These are phyloP conservation scores for Chironomus striatipennis DNA, from an alignment of 1,140 invertebrate species.

Conservation along the genomic window DNA sequence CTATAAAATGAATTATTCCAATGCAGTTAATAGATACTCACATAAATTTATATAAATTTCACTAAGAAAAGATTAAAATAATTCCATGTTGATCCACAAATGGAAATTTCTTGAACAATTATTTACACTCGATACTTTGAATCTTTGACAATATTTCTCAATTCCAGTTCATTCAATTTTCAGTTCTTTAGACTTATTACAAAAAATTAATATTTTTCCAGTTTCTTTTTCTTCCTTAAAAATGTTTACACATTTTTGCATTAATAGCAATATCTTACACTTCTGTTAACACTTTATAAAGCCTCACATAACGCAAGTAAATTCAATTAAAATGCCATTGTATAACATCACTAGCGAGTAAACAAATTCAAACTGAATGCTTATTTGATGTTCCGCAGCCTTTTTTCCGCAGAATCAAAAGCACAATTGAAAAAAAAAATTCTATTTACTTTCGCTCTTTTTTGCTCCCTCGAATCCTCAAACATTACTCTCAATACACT, in stretches of 20 bases:
- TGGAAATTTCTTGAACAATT: no score
- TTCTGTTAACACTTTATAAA: background rate
- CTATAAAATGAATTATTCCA: no score
- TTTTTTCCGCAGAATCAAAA: constrained; percentile 20
- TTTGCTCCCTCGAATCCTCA: background rate
- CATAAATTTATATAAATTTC: no score
- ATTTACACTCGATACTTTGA: no score
- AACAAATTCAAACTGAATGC: constrained; percentile 19
- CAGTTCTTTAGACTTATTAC: no score
- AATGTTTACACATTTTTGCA: background rate
- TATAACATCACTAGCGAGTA: constrained; percentile 16
- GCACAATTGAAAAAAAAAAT: constrained; percentile 10
- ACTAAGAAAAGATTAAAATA: no score
- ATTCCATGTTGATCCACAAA: no score
- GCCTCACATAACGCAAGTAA: background rate
- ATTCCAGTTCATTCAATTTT: no score
- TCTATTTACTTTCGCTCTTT: constrained; percentile 22
- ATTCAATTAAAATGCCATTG: constrained; percentile 20
- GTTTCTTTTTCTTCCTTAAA: background rate
- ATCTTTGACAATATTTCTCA: no score
- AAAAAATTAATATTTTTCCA: no score
- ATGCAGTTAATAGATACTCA: no score
- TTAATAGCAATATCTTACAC: background rate
- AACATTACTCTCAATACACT: background rate
- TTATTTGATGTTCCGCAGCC: constrained; percentile 19